A percentile compares a stretch with the other conserved stretches of the same genome.
Evolutionary conservation across 92 coral and sea anemone species (phyloP).

Genomic region (Paragorgia papillata): DNA sequence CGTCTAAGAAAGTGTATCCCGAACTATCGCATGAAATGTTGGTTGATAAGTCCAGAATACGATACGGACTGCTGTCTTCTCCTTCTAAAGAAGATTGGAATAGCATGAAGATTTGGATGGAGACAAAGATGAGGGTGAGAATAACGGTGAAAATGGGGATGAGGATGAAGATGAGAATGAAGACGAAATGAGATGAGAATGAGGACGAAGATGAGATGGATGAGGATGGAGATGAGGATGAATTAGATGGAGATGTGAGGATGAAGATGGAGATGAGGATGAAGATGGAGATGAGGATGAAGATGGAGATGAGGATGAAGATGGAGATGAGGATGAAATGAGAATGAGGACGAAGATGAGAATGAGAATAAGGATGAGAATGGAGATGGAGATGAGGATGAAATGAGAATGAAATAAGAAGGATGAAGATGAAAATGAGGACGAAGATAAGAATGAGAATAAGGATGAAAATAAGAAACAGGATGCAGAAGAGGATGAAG

Average conservation of each 20-base stretch:
- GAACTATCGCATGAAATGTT: conserved; percentile 19
- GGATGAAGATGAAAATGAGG: background rate
- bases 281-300: too few species aligned
- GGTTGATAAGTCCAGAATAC: conserved; percentile 32
- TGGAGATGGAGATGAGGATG: background rate
- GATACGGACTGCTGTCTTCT: conserved; percentile 39
- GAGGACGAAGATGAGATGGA: background rate
- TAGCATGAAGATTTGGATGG: background rate
- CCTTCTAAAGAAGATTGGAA: conserved; percentile 3
- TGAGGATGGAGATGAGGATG: background rate
- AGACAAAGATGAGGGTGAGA: too few species aligned
- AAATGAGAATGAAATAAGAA: background rate
- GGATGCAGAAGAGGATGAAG: too few species aligned
- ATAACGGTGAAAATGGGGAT: too few species aligned
- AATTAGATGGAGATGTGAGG: background rate
- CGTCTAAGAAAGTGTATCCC: conserved; percentile 34
- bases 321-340: too few species aligned
- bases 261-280: too few species aligned
- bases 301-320: too few species aligned
- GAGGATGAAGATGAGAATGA: too few species aligned
- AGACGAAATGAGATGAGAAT: too few species aligned
- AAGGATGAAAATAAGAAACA: too few species aligned
- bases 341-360: too few species aligned
- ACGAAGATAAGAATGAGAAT: too few species aligned
- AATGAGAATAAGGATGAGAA: background rate